Percentiles rank a stretch among this genome's conserved stretches.
These are phyloP conservation scores for Xenopus tropicalis DNA, from an alignment of 2,113 vertebrate species.

Conservation along the genomic window DNA sequence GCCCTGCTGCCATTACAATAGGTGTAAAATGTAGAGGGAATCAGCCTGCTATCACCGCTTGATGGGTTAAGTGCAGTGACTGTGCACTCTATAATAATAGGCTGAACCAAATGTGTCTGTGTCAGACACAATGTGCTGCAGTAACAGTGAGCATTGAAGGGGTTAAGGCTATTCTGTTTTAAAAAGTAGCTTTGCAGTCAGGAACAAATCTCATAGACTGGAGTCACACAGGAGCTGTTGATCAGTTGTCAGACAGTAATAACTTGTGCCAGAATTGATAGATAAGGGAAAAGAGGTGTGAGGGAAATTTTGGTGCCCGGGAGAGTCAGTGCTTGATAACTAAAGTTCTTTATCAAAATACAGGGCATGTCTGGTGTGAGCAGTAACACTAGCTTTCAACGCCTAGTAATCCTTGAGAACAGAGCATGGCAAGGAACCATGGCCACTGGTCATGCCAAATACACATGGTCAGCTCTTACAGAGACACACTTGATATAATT, in stretches of 20 bases:
- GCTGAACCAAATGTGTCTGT: background rate
- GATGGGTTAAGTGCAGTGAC: background rate
- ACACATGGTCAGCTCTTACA: too few relatives aligned
- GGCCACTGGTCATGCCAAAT: too few relatives aligned
- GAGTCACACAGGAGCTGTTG: constrained; percentile 32
- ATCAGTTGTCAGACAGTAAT: constrained; percentile 40
- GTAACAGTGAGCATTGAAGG: background rate
- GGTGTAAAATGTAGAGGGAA: too few relatives aligned
- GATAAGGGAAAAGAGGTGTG: constrained; percentile 28
- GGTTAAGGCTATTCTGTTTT: constrained; percentile 32
- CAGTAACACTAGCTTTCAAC: background rate
- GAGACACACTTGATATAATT: too few relatives aligned
- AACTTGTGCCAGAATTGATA: constrained; percentile 39
- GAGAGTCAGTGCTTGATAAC: constrained; percentile 19
- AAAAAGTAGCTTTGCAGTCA: constrained; percentile 18
- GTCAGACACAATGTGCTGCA: background rate
- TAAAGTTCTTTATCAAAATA: constrained; percentile 14
- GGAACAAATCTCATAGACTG: constrained; percentile 34
- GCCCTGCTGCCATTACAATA: too few relatives aligned
- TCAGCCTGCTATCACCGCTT: background rate
- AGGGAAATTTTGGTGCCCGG: constrained; percentile 31
- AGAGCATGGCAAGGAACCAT: background rate
- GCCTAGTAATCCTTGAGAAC: background rate
- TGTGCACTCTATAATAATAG: background rate
- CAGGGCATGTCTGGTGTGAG: constrained; percentile 16